Evolutionary conservation across 2,888 invertebrate species (phyloP).

Genomic region (Cataglyphis albicans): DNA sequence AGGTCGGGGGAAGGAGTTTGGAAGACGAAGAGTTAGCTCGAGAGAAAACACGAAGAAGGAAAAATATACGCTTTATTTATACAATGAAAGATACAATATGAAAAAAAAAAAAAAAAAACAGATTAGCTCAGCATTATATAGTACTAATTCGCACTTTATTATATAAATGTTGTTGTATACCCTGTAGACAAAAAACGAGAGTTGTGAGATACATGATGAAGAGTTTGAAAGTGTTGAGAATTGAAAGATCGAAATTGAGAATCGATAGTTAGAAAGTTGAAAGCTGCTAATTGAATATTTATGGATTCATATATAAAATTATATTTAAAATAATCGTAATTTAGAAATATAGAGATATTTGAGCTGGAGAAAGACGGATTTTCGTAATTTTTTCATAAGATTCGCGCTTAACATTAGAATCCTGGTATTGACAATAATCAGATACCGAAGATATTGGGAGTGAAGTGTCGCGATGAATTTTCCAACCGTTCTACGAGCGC

Average conservation of each 20-base stretch:
- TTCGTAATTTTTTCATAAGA: not conserved
- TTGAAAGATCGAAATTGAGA: not conserved
- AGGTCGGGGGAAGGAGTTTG: constrained; percentile 31
- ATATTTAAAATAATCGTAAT: not conserved
- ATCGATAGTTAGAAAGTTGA: not conserved
- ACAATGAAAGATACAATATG: not conserved
- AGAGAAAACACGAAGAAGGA: not conserved
- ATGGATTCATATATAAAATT: not conserved
- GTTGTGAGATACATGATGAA: not conserved
- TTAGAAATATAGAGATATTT: not conserved
- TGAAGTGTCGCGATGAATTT: constrained; percentile 35
- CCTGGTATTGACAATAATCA: not conserved
- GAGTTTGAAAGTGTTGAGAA: not conserved
- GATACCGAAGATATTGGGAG: constrained; percentile 4
- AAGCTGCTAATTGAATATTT: not conserved
- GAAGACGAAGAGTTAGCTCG: constrained; percentile 12
- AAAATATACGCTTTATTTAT: not conserved
- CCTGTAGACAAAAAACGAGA: not conserved
- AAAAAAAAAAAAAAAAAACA: not conserved
- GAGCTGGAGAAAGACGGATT: not conserved
- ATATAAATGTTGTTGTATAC: not conserved
- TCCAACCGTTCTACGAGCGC: constrained; percentile 29
- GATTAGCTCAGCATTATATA: not conserved
- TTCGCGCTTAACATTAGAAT: not conserved
- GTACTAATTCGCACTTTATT: not conserved